These are phyloP conservation scores for Rhabdornis inornatus DNA, from an alignment of 2,113 vertebrate genomes.

Conservation along the genomic window DNA sequence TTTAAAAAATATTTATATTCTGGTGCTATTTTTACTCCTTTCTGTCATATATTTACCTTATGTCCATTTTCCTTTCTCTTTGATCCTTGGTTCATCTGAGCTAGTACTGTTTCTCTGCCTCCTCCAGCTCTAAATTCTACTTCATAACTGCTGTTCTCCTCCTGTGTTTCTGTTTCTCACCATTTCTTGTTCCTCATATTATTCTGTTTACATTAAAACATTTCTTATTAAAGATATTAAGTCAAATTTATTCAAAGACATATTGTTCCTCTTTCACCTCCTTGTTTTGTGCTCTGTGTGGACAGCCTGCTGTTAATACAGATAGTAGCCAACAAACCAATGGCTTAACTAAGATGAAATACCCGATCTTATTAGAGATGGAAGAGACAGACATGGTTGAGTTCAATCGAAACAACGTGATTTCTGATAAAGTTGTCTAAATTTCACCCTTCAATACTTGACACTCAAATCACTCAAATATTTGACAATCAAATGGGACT, in stretches of 20 bases:
- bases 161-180: not conserved
- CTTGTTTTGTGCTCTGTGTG: slow-evolving; percentile 4
- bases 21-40: slow-evolving; percentile 1
- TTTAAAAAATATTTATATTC: not conserved
- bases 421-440: not conserved
- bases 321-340: not conserved
- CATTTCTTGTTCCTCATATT: not conserved
- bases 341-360: not conserved
- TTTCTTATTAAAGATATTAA: slow-evolving; percentile 28
- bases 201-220: not conserved
- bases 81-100: not conserved
- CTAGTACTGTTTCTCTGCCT: not conserved
- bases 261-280: not conserved
- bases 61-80: not conserved
- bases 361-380: not conserved
- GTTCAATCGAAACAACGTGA: not conserved
- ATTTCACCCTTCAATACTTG: not conserved
- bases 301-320: slow-evolving; percentile 9
- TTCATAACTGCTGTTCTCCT: slow-evolving; percentile 3
- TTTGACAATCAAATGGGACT: not conserved
- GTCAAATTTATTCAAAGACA: slow-evolving; percentile 25
- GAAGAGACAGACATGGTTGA: not conserved
- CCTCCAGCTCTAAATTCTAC: not conserved
- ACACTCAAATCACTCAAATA: not conserved
- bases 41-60: slow-evolving; percentile 1